phyloP scores from a whole-genome alignment of 2,113 vertebrate genomes.

The Nicator chloris region DNA sequence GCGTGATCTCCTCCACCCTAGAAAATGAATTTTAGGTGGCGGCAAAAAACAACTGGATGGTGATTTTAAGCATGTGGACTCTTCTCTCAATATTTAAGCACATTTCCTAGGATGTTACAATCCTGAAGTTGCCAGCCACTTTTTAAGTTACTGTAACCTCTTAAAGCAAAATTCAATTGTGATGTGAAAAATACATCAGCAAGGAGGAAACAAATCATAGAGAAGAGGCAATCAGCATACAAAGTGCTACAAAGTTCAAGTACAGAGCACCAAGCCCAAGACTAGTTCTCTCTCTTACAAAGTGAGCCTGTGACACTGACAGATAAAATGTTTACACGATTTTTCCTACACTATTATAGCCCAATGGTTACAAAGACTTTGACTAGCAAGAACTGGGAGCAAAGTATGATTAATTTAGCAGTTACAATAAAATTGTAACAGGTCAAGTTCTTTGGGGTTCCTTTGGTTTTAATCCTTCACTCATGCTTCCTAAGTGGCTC shows the following conservation, averaged over 20 bases:
- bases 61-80: not conserved
- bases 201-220: not conserved
- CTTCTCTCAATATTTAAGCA: not conserved
- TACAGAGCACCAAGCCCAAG: not conserved
- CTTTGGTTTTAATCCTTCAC: not conserved
- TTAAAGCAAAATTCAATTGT: not conserved
- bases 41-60: not conserved
- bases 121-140: not conserved
- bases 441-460: accelerated
- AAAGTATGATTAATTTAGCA: not conserved
- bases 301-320: too few species aligned
- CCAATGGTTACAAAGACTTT: not conserved
- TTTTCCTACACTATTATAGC: not conserved
- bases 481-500: not conserved
- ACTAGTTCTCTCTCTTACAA: too few species aligned
- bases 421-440: not conserved
- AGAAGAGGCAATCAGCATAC: not conserved
- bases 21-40: not conserved
- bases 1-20: accelerated
- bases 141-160: not conserved
- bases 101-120: not conserved
- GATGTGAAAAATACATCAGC: not conserved
- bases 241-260: not conserved
- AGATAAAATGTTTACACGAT: not conserved
- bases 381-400: not conserved